phyloP scores from a whole-genome alignment of 1,140 invertebrate genomes.

The Pteromalus puparum region DNA sequence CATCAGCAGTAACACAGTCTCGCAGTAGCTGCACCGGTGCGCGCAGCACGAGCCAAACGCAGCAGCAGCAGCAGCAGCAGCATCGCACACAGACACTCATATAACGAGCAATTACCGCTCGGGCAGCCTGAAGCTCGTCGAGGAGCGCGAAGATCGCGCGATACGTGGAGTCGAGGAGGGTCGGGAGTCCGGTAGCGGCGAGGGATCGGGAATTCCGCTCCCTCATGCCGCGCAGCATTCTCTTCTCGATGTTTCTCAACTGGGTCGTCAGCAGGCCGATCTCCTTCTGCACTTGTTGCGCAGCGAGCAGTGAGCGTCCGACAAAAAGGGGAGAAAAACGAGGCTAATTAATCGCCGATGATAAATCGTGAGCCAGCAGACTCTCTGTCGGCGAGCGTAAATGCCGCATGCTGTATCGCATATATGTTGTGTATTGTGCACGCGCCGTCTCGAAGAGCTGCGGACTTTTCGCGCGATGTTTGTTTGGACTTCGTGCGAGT shows the following conservation, averaged over 20 bases:
- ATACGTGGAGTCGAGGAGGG: slow-evolving; percentile 65
- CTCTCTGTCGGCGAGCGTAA: slow-evolving; percentile 5
- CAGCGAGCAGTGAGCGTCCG: not conserved
- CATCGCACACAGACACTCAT: slow-evolving; percentile 36
- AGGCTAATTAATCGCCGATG: slow-evolving; percentile 58
- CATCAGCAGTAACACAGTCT: not conserved
- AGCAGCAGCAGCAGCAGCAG: slow-evolving; percentile 21
- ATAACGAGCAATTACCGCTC: slow-evolving; percentile 59
- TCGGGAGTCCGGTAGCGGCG: slow-evolving; percentile 59
- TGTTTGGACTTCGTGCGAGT: slow-evolving; percentile 3
- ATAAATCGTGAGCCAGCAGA: slow-evolving; percentile 51
- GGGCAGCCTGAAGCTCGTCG: slow-evolving; percentile 62
- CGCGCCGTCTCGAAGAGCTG: not conserved
- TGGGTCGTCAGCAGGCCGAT: slow-evolving; percentile 65
- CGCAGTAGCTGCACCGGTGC: not conserved
- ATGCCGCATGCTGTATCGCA: not conserved
- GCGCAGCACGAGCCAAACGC: slow-evolving; percentile 4
- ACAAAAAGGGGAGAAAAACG: slow-evolving; percentile 45
- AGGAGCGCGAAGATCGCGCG: slow-evolving; percentile 58
- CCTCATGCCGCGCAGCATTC: slow-evolving; percentile 62
- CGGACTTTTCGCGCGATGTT: not conserved
- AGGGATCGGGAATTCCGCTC: slow-evolving; percentile 64
- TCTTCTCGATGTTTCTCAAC: slow-evolving; percentile 66
- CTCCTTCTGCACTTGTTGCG: slow-evolving; percentile 58
- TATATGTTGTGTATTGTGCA: not conserved